A percentile compares a stretch with the other conserved stretches of the same genome.
phyloP scores from a whole-genome alignment of 2,797 vertebrate genomes.

The Graptemys geographica region DNA sequence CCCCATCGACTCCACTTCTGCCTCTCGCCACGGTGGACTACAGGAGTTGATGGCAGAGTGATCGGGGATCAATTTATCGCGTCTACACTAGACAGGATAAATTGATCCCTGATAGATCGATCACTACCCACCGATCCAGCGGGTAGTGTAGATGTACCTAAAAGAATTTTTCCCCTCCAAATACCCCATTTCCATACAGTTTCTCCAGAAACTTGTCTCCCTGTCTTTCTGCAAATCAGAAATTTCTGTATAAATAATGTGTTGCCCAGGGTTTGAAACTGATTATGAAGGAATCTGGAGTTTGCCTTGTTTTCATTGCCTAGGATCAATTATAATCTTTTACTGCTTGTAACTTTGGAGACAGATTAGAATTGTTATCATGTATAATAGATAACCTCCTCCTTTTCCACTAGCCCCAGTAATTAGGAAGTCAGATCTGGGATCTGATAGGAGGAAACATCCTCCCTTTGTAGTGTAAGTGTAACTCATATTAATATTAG shows the following conservation, averaged over 20 bases:
- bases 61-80: no score
- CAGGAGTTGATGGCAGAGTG: no score
- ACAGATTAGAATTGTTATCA: background rate
- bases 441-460: conserved; percentile 16
- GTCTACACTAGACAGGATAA: no score
- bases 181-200: background rate
- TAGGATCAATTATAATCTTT: background rate
- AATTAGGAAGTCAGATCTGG: background rate
- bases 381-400: background rate
- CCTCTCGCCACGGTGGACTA: no score
- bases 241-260: background rate
- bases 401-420: background rate
- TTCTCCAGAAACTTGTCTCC: background rate
- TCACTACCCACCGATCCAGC: no score
- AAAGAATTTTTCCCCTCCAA: rapidly evolving
- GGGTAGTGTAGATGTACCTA: background rate
- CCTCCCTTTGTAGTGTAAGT: background rate
- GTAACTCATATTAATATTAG: conserved; percentile 3
- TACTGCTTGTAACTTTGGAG: background rate
- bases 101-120: no score
- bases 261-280: background rate
- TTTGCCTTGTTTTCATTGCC: background rate
- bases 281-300: background rate
- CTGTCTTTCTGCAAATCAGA: background rate
- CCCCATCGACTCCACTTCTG: no score